phyloP scores from a whole-genome alignment of 2,797 vertebrate genomes.

The Pseudomugil gertrudae region DNA sequence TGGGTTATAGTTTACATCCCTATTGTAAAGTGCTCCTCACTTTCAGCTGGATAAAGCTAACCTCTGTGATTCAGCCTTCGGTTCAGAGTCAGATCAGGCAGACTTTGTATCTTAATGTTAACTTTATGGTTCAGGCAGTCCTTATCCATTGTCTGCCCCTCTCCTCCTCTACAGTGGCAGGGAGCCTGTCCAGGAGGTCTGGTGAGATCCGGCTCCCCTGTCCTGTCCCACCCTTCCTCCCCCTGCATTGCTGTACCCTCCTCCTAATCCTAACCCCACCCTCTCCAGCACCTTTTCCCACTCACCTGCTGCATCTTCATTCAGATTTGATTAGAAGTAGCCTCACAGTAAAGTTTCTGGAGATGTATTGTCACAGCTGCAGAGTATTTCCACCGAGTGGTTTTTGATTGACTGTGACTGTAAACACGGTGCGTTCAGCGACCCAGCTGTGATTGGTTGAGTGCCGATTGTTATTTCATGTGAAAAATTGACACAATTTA shows the following conservation, averaged over 20 bases:
- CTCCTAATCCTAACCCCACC: slow-evolving; percentile 9
- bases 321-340: slow-evolving; percentile 39
- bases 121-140: slow-evolving; percentile 65
- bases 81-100: neutral
- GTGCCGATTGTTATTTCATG: slow-evolving; percentile 33
- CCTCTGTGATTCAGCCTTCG: neutral
- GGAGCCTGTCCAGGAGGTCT: slow-evolving; percentile 91
- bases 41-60: slow-evolving; percentile 15
- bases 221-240: slow-evolving; percentile 24
- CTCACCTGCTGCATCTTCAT: slow-evolving; percentile 41
- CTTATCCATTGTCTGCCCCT: slow-evolving; percentile 89
- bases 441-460: slow-evolving; percentile 40
- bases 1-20: slow-evolving; percentile 12
- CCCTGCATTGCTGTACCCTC: slow-evolving; percentile 47
- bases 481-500: neutral
- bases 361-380: slow-evolving; percentile 23
- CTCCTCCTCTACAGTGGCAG: slow-evolving; percentile 94
- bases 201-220: slow-evolving; percentile 91
- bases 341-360: slow-evolving; percentile 30
- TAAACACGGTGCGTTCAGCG: slow-evolving; percentile 36
- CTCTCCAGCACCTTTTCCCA: neutral
- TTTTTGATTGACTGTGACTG: slow-evolving; percentile 33
- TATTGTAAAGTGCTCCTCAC: neutral
- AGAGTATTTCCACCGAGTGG: slow-evolving; percentile 29
- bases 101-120: slow-evolving; percentile 34